Conservation (phyloP, 2,888 invertebrate genomes). For the Sepioteuthis lessoniana region DNA sequence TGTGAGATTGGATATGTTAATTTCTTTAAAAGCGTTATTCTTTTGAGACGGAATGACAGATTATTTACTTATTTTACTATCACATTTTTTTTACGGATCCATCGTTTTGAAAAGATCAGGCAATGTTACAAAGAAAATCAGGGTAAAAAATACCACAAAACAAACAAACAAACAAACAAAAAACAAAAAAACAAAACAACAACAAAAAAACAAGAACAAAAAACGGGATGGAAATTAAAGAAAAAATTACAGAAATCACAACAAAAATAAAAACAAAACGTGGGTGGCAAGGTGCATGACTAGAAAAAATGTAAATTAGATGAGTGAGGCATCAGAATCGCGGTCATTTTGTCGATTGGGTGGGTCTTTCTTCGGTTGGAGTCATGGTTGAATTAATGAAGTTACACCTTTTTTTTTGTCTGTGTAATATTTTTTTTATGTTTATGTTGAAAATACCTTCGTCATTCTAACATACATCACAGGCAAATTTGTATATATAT, state of each 20-base stretch:
- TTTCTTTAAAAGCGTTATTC: too few relatives aligned
- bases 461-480: background rate
- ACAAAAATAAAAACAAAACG: background rate
- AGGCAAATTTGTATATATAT: background rate
- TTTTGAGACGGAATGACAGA: too few relatives aligned
- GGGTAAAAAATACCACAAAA: too few relatives aligned
- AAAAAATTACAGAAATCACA: background rate
- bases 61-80: too few relatives aligned
- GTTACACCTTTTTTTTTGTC: background rate
- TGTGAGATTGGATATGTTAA: too few relatives aligned
- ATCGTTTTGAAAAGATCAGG: too few relatives aligned
- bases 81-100: too few relatives aligned
- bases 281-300: background rate
- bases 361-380: background rate
- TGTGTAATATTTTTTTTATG: background rate
- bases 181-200: too few relatives aligned
- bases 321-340: background rate
- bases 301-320: background rate
- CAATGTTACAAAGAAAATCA: too few relatives aligned
- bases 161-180: too few relatives aligned
- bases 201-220: too few relatives aligned
- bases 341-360: background rate
- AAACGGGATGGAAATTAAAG: too few relatives aligned
- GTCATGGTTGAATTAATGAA: slow-evolving; percentile 33
- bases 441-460: background rate